Conservation (phyloP, 2,888 invertebrate genomes). For the Alcis repandata region DNA sequence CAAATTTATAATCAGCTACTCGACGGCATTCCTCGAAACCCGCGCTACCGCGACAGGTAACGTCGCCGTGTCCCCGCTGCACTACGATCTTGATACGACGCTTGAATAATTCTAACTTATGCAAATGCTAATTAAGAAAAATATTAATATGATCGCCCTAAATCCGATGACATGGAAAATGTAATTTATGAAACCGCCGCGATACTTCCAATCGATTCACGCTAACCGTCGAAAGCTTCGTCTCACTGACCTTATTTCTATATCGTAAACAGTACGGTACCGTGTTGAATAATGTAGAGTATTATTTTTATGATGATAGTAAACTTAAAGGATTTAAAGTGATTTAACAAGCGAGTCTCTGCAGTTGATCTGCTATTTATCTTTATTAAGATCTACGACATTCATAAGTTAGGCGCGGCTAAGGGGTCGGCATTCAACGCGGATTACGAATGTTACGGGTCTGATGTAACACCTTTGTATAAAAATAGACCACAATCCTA, state of each 20-base stretch:
- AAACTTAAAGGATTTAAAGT: conserved; percentile 60
- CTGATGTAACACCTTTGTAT: conserved; percentile 47
- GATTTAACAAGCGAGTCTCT: conserved; percentile 51
- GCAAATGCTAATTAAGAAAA: conserved; percentile 48
- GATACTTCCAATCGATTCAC: conserved; percentile 55
- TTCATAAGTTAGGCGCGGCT: conserved; percentile 57
- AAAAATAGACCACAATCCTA: conserved; percentile 44
- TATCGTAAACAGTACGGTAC: conserved; percentile 47
- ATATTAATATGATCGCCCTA: conserved; percentile 48
- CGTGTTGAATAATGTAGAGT: conserved; percentile 48
- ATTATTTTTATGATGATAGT: conserved; percentile 58
- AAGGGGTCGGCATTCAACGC: conserved; percentile 57
- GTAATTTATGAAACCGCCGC: conserved; percentile 56
- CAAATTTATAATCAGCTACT: conserved; percentile 77
- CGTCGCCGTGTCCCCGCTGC: conserved; percentile 56
- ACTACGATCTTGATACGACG: conserved; percentile 42
- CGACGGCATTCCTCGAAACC: conserved; percentile 75
- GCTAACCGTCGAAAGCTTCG: conserved; percentile 50
- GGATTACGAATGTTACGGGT: conserved; percentile 59
- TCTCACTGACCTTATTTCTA: conserved; percentile 59
- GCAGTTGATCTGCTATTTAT: conserved; percentile 67
- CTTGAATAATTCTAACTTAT: conserved; percentile 51
- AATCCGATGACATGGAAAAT: conserved; percentile 56
- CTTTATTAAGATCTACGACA: conserved; percentile 69
- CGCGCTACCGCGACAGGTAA: conserved; percentile 64